Evolutionary conservation across 2,888 invertebrate species (phyloP), one percentile per base, ranked within the genome.

Genomic region (Asteroscopus sphinx): DNA sequence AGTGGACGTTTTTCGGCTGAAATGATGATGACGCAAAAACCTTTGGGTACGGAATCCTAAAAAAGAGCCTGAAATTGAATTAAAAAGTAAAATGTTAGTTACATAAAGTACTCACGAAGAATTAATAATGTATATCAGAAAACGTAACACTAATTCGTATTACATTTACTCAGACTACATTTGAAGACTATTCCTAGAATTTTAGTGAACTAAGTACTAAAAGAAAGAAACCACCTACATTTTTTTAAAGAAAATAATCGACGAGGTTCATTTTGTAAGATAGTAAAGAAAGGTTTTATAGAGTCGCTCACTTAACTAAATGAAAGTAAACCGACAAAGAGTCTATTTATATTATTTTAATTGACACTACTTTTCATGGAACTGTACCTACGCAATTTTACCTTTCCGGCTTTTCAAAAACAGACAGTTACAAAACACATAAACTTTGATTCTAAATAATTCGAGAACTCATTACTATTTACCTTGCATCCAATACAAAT

Each of bases 401-500:
- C 28, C 28, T 47, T 33, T 1, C 5, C 11, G 15, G 21, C 21
- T 6, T 21, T 21, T 21, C 21, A 21, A 26, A 15, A n/a, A 21
- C 25, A 33, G 30, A 44, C 13, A 13, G 36, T 32, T 13, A 49
- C 30, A 21, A 41, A 57, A 35, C 17, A 32, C 33, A 53, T 40
- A 53, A 67, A 51, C 33, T 58, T 70, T 52, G 48, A 66, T 33
- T 12, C 6, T 37, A 33, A 41, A 52, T 53, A 28, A 49, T 47
- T 40, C 15, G 39, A 17, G 8, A 35, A 30, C 15, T 35, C 16
- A 13, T 46, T 46, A 46, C 13, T 48, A 44, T 45, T 54, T 39
- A 56, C 6, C 13, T 47, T 11, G 25, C 46, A 53, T 47, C 56
- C 53, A 56, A 81, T 84, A 85, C 80, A 82, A 81, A 84, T 85